phyloP scores from a whole-genome alignment of 2,888 invertebrate species.

The Lasioglossum zephyrum region DNA sequence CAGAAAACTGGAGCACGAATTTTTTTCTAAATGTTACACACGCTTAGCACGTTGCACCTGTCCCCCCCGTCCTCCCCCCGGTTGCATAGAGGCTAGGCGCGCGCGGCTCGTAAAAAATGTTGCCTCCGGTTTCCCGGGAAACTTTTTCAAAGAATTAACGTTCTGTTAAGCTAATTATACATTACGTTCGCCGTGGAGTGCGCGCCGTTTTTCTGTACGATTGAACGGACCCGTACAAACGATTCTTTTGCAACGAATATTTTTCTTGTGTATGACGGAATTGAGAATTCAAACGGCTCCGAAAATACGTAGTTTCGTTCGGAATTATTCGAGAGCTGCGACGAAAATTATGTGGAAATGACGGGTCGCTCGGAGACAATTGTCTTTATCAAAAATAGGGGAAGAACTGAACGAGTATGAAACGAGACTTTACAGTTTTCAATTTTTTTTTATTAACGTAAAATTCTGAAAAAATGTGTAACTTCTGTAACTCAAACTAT shows the following conservation, averaged over 20 bases:
- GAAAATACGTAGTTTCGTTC: too few relatives aligned
- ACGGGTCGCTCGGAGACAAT: too few relatives aligned
- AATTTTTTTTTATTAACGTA: too few relatives aligned
- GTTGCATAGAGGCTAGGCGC: neutral
- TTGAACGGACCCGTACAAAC: neutral
- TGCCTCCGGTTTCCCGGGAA: neutral
- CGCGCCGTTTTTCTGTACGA: neutral
- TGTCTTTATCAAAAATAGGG: too few relatives aligned
- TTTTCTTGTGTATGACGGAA: neutral
- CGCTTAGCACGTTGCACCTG: neutral
- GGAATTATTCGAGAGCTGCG: too few relatives aligned
- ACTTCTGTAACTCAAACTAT: too few relatives aligned
- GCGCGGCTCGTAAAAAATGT: neutral
- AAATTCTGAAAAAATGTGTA: too few relatives aligned
- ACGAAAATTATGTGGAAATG: neutral
- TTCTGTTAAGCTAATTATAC: constrained; percentile 2
- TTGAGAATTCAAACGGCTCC: neutral
- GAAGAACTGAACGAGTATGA: too few relatives aligned
- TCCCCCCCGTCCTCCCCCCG: too few relatives aligned
- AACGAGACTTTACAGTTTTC: too few relatives aligned
- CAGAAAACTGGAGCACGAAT: constrained; percentile 9
- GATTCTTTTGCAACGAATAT: neutral
- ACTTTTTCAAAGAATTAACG: constrained; percentile 7
- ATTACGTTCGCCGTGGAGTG: neutral
- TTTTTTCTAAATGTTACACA: constrained; percentile 2